Evolutionary conservation across 2,113 vertebrate species (phyloP), one percentile per base, ranked within the genome.

Genomic region (Serilophus lunatus): DNA sequence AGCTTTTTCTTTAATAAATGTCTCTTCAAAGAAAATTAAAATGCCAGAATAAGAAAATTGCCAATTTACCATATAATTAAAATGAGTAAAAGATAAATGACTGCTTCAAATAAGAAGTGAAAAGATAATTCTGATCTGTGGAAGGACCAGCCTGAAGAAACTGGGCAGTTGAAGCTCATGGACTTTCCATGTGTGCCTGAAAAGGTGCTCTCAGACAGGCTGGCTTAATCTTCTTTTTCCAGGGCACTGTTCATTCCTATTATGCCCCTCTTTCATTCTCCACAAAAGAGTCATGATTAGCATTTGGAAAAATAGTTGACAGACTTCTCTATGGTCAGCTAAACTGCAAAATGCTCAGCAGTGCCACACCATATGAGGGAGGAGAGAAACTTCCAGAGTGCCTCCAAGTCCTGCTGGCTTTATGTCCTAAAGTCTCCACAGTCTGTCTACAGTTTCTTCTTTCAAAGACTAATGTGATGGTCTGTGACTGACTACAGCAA

Each of bases 401-500:
- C 49, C 83, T 86, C 49, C 69, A 60, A 95, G 86, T 44, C 91
- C 92, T 86, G 86, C 91, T 93, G 74, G 86, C 76, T 91, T 96
- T 84, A 96, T 84, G 91, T 94, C 88, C 77, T 35, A 80, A n/a
- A 79, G 94, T 68, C 91, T 45, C 83, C 5, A 16, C 94, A 92
- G 95, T 84, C 25, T 94, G 88, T 53, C 86, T 56, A 79, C 79
- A 81, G 95, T 93, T 97, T 77, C 76, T 85, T 61, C 95, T 91
- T 92, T 92, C 69, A 96, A 71, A 87, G 83, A 95, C 69, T 92
- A 87, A 93, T 94, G 82, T 90, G 94, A 90, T 83, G 82, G 93
- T 91, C 64, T 76, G 82, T 93, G 95, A 80, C 94, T 91, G 91
- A 94, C 91, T 95, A 92, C 54, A 38, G 95, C 95, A 96, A 97